Evolutionary conservation across 2,113 vertebrate genomes (phyloP).

Genomic region (Cheilinus undulatus): DNA sequence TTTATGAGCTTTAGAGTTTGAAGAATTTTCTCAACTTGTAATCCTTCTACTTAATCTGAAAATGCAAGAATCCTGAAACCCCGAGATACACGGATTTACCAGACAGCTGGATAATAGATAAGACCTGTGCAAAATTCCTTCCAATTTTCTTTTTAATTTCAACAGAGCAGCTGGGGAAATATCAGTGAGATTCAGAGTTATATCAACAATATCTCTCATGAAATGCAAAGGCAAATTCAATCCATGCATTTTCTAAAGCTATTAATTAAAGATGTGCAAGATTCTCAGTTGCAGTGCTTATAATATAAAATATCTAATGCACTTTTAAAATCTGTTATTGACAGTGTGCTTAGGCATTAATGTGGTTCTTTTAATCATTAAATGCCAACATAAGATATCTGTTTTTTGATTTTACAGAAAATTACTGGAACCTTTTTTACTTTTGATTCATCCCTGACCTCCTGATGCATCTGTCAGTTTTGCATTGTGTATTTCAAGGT

Average conservation of each 20-base stretch:
- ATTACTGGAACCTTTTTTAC: no score
- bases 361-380: no score
- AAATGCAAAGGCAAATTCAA: background rate
- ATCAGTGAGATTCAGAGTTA: background rate
- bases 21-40: background rate
- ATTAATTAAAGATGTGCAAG: background rate
- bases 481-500: no score
- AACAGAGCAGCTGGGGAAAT: background rate
- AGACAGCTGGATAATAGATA: background rate
- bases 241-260: background rate
- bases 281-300: background rate
- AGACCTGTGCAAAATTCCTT: background rate
- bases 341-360: no score
- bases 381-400: no score
- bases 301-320: no score
- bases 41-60: background rate
- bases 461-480: no score
- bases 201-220: background rate
- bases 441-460: no score
- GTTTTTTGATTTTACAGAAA: no score
- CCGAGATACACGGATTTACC: slow-evolving; percentile 13
- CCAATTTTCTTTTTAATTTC: background rate
- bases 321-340: no score
- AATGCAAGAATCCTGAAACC: slow-evolving; percentile 8
- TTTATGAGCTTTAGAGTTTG: slow-evolving; percentile 4